phyloP scores from a whole-genome alignment of 2,888 invertebrate species.

The Drosophila neutralis region DNA sequence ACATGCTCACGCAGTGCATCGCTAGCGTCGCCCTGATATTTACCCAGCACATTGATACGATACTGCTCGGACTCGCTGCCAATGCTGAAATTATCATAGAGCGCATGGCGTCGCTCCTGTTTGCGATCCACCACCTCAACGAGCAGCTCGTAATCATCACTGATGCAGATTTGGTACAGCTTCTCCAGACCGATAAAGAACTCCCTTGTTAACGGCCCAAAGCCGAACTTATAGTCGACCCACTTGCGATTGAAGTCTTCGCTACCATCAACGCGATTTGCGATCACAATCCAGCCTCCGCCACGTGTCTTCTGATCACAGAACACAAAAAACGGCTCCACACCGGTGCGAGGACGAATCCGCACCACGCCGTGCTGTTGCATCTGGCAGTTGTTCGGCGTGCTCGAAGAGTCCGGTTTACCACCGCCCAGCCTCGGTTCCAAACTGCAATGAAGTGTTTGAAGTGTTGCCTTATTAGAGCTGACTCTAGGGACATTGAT shows the following conservation, averaged over 20 bases:
- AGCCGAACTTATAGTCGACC: constrained; percentile 66
- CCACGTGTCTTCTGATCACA: constrained; percentile 62
- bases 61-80: constrained; percentile 66
- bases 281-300: constrained; percentile 67
- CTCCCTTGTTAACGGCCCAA: constrained; percentile 46
- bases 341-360: constrained; percentile 36
- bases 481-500: background rate
- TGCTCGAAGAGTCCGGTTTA: constrained; percentile 4
- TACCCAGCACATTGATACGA: constrained; percentile 57
- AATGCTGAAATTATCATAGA: constrained; percentile 64
- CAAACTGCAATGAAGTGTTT: constrained; percentile 22
- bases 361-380: constrained; percentile 64
- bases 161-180: constrained; percentile 56
- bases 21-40: constrained; percentile 55
- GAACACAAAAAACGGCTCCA: constrained; percentile 62
- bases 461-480: background rate
- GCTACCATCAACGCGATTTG: constrained; percentile 57
- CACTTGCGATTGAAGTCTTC: constrained; percentile 67
- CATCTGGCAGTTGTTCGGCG: constrained; percentile 57
- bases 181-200: constrained; percentile 71
- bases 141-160: constrained; percentile 58
- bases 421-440: constrained; percentile 11
- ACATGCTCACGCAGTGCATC: constrained; percentile 59
- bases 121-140: constrained; percentile 61
- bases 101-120: constrained; percentile 54